Conservation (phyloP, 2,113 vertebrate genomes). For the Arenaria interpres region DNA sequence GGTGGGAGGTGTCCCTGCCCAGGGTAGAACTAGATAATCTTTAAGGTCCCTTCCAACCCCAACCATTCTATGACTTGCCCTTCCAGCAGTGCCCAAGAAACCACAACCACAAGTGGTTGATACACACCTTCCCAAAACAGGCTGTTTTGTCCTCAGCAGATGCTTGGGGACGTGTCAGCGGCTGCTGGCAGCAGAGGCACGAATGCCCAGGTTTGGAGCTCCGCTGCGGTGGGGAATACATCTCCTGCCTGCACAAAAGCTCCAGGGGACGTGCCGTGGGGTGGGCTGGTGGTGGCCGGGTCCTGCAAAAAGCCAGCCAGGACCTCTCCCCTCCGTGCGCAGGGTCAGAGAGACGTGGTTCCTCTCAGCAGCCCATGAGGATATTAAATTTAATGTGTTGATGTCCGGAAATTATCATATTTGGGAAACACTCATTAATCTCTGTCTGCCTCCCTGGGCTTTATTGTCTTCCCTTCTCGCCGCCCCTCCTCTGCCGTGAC, state of each 20-base stretch:
- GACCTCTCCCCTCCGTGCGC: background rate
- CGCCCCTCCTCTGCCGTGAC: background rate
- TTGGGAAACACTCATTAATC: conserved; percentile 63
- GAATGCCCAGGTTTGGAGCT: background rate
- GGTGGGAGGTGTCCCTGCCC: background rate
- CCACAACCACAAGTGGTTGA: background rate
- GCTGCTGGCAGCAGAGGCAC: background rate
- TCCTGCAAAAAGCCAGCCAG: background rate
- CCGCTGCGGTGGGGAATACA: accelerated
- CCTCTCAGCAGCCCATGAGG: background rate
- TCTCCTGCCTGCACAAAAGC: background rate
- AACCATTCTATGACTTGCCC: background rate
- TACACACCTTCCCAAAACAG: background rate
- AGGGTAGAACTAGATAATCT: background rate
- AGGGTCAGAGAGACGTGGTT: background rate
- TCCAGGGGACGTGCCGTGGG: accelerated
- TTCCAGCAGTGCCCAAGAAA: background rate
- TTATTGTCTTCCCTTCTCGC: background rate
- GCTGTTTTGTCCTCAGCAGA: background rate
- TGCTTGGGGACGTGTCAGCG: background rate
- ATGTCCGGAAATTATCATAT: conserved; percentile 50
- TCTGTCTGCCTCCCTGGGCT: conserved; percentile 36
- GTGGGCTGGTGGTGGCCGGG: background rate
- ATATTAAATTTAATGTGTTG: conserved; percentile 22
- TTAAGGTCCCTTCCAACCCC: background rate